These are phyloP conservation scores for Carpatolechia fugitivella DNA, from an alignment of 2,888 invertebrate genomes.

Conservation along the genomic window DNA sequence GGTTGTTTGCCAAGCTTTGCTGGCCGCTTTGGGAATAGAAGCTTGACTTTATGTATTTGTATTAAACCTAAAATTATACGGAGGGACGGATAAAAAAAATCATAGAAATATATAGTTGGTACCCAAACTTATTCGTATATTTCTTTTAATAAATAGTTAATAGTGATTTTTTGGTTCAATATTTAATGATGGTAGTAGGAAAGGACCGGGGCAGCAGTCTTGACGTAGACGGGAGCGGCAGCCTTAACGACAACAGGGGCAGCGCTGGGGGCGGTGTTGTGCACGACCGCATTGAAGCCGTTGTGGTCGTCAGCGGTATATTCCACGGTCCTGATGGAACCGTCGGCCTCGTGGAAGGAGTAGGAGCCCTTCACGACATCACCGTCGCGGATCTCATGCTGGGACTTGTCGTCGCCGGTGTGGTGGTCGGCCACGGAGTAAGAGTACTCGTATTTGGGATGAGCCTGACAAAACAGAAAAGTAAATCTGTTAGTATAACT, in stretches of 20 bases:
- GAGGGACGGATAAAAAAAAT: no score
- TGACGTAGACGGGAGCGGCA: no score
- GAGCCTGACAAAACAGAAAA: constrained; percentile 32
- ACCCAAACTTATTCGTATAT: constrained; percentile 27
- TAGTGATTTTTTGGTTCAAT: constrained; percentile 26
- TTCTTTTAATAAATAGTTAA: constrained; percentile 35
- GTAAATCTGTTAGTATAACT: neutral
- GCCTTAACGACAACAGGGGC: constrained; percentile 14
- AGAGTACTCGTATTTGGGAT: constrained; percentile 68
- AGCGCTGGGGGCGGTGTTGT: constrained; percentile 19
- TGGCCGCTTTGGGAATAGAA: no score
- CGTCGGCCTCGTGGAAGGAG: constrained; percentile 64
- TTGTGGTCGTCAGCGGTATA: constrained; percentile 63
- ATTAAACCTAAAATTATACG: no score
- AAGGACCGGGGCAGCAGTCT: constrained; percentile 26
- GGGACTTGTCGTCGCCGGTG: constrained; percentile 76
- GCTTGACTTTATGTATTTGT: no score
- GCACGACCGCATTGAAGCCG: constrained; percentile 29
- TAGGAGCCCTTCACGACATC: constrained; percentile 58
- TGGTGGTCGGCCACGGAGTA: constrained; percentile 78
- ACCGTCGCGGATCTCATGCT: constrained; percentile 48
- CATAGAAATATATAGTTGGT: no score
- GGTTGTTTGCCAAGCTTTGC: no score
- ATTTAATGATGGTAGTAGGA: constrained; percentile 39
- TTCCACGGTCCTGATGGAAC: constrained; percentile 59